These are phyloP conservation scores for Corythornis madagascariensis DNA, from an alignment of 2,113 vertebrate genomes.

Conservation along the genomic window DNA sequence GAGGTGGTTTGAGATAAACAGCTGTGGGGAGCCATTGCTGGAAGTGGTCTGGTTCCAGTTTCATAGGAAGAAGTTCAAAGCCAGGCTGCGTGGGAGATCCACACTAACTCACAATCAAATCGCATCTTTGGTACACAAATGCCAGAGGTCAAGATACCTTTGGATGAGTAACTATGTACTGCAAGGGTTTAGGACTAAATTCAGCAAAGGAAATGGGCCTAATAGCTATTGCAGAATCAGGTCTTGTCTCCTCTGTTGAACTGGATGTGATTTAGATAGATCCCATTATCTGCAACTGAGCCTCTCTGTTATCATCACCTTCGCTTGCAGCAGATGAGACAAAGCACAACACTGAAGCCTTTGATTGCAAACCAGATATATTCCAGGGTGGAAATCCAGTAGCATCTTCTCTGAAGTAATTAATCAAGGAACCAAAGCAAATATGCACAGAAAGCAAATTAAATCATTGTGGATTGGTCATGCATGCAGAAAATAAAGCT, in stretches of 20 bases:
- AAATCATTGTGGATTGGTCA: not conserved
- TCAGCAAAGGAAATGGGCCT: not conserved
- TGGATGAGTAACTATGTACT: not conserved
- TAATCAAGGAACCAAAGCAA: not conserved
- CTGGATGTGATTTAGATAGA: not conserved
- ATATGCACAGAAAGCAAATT: not conserved
- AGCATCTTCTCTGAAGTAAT: not conserved
- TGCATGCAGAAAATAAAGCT: slow-evolving; percentile 10
- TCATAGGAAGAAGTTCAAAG: not conserved
- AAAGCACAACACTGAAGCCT: not conserved
- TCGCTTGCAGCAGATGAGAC: not conserved
- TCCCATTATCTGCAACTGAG: not conserved
- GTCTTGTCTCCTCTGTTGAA: not conserved
- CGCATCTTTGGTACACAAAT: not conserved
- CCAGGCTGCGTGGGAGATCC: not conserved
- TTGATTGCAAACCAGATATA: not conserved
- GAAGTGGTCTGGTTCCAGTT: not conserved
- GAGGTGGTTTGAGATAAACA: not conserved
- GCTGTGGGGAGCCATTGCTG: not conserved
- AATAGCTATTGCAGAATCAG: not conserved
- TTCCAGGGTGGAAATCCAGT: not conserved
- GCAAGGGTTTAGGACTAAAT: not conserved
- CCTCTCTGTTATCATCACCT: not conserved
- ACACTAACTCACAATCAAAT: not conserved
- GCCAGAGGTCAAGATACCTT: not conserved